These are phyloP conservation scores for Oreochromis niloticus DNA, from an alignment of 2,113 vertebrate genomes.

Conservation along the genomic window DNA sequence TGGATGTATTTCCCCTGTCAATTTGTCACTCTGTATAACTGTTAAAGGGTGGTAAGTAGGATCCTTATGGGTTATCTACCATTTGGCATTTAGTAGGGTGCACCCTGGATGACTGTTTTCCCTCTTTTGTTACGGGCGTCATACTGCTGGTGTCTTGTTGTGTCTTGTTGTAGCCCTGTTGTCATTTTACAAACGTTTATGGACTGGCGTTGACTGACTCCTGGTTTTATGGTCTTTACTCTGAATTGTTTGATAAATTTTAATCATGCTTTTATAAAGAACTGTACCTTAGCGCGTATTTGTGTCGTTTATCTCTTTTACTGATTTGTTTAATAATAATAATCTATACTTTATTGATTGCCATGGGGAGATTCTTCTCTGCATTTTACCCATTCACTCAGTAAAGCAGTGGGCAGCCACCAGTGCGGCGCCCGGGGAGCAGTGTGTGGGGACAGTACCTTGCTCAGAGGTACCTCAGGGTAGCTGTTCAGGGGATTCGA, in stretches of 20 bases:
- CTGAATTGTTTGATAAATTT: background rate
- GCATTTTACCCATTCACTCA: background rate
- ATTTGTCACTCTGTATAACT: too few relatives aligned
- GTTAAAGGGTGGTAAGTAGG: too few relatives aligned
- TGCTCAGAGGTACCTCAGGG: too few relatives aligned
- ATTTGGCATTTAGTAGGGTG: background rate
- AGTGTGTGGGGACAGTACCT: too few relatives aligned
- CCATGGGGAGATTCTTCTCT: too few relatives aligned
- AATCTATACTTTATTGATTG: too few relatives aligned
- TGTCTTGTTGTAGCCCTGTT: background rate
- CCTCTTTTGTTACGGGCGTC: background rate
- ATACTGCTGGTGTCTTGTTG: background rate
- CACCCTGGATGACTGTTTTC: background rate
- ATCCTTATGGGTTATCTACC: too few relatives aligned
- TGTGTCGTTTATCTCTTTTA: background rate
- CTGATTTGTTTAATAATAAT: background rate
- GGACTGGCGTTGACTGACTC: background rate
- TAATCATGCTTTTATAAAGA: background rate
- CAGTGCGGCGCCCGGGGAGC: too few relatives aligned
- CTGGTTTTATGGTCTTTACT: background rate
- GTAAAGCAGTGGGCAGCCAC: too few relatives aligned
- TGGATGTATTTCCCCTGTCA: too few relatives aligned
- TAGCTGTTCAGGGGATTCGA: too few relatives aligned
- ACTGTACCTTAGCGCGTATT: background rate
- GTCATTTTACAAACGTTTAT: background rate